A percentile compares a stretch with the other conserved stretches of the same genome.
phyloP scores from a whole-genome alignment of 1,140 invertebrate genomes.

The Drosophila chauvacae region DNA sequence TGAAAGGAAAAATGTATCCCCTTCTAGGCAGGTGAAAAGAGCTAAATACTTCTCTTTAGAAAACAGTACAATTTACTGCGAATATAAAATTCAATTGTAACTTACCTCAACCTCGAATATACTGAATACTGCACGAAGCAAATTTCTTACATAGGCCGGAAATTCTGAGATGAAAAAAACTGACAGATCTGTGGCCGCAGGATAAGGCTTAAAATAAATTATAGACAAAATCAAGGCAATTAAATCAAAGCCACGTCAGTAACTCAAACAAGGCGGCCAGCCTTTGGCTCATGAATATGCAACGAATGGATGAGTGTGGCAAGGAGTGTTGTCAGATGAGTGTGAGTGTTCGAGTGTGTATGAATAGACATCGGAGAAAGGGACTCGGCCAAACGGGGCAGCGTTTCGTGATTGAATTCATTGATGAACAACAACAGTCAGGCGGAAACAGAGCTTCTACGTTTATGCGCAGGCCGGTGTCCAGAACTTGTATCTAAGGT shows the following conservation, averaged over 20 bases:
- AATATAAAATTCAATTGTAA: neutral
- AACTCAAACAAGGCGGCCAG: slow-evolving; percentile 68
- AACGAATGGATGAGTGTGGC: slow-evolving; percentile 59
- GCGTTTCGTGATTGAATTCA: slow-evolving; percentile 81
- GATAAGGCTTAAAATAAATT: slow-evolving; percentile 69
- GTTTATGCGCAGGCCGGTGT: slow-evolving; percentile 8
- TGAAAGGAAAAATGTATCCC: slow-evolving; percentile 57
- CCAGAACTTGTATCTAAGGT: neutral
- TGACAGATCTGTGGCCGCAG: slow-evolving; percentile 10
- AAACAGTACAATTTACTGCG: neutral
- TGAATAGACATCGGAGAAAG: slow-evolving; percentile 18
- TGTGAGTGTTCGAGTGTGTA: slow-evolving; percentile 16
- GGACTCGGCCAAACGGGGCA: slow-evolving; percentile 51
- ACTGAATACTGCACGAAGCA: slow-evolving; percentile 20
- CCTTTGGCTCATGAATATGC: slow-evolving; percentile 73
- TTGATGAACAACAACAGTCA: slow-evolving; percentile 71
- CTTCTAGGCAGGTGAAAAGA: slow-evolving; percentile 21
- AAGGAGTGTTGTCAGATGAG: slow-evolving; percentile 30
- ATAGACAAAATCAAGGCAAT: slow-evolving; percentile 76
- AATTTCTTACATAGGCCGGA: slow-evolving; percentile 29
- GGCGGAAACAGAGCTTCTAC: neutral
- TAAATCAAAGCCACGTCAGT: slow-evolving; percentile 79
- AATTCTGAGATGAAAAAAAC: neutral
- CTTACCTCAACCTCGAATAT: neutral
- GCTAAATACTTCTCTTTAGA: neutral